phyloP scores from a whole-genome alignment of 1,140 invertebrate species.

The Atopsyche davidsoni region DNA sequence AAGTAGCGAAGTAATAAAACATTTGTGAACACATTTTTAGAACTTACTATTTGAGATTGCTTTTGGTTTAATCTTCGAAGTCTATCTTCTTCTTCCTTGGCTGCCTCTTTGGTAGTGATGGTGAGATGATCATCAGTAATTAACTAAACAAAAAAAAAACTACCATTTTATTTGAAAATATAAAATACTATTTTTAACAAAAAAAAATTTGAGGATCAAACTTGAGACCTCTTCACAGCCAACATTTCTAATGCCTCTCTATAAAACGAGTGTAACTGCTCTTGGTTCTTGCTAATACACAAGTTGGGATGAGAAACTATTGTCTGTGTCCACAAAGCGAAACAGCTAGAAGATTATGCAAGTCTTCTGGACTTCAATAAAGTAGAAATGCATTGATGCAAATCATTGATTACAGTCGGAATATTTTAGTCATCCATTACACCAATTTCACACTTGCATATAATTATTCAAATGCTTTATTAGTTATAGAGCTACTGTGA shows the following conservation, averaged over 20 bases:
- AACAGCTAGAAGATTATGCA: too few relatives aligned
- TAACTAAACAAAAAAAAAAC: conserved; percentile 6
- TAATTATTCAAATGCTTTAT: too few relatives aligned
- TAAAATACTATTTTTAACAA: background rate
- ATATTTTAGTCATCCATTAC: too few relatives aligned
- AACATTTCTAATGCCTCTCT: too few relatives aligned
- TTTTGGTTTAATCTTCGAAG: conserved; percentile 14
- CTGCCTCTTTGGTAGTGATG: conserved; percentile 15
- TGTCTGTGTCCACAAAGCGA: too few relatives aligned
- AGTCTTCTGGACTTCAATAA: too few relatives aligned
- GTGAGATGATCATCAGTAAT: conserved; percentile 14
- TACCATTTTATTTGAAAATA: background rate
- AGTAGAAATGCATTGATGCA: too few relatives aligned
- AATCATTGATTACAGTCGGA: too few relatives aligned
- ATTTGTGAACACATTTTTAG: background rate
- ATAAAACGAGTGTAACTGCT: background rate
- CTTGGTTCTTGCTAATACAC: background rate
- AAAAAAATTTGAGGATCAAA: background rate
- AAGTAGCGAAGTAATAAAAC: too few relatives aligned
- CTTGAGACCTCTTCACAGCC: background rate
- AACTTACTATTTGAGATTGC: conserved; percentile 10
- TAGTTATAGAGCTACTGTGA: too few relatives aligned
- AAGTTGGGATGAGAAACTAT: too few relatives aligned
- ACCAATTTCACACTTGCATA: too few relatives aligned
- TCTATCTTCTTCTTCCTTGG: conserved; percentile 22